Conservation (phyloP, 2,113 vertebrate species). For the Morone saxatilis region DNA sequence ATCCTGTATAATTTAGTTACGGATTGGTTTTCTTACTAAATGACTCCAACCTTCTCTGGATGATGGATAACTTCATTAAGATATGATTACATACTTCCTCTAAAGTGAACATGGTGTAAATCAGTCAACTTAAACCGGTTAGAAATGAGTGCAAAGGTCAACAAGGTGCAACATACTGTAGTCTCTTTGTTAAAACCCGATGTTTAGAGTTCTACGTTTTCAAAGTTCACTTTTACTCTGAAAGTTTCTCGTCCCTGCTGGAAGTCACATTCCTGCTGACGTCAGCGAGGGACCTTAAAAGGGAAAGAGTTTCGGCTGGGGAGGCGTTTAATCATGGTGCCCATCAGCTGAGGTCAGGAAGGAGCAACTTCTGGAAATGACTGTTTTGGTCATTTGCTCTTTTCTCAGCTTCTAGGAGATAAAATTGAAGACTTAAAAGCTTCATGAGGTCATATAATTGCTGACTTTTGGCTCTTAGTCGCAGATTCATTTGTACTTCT, state of each 20-base stretch:
- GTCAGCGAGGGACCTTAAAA: not conserved
- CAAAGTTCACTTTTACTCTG: not conserved
- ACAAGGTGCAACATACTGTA: not conserved
- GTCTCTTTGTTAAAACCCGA: not conserved
- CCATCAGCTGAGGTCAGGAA: conserved; percentile 33
- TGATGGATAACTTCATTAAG: not conserved
- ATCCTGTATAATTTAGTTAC: too few species aligned
- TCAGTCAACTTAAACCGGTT: too few species aligned
- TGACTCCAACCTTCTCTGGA: not conserved
- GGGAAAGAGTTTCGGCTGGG: not conserved
- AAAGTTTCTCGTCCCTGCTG: not conserved
- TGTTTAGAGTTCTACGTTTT: not conserved
- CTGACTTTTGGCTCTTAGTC: not conserved
- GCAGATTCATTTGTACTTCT: too few species aligned
- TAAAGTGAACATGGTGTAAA: too few species aligned
- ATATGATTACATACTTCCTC: too few species aligned
- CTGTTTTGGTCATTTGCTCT: conserved; percentile 6
- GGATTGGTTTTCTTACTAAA: not conserved
- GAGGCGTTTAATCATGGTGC: conserved; percentile 2
- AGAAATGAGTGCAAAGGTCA: not conserved
- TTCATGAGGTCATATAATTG: not conserved
- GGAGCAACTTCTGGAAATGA: conserved; percentile 25
- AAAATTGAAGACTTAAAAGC: not conserved
- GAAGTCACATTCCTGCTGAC: conserved; percentile 17
- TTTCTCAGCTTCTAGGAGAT: not conserved